Conservation (phyloP, 1,140 invertebrate species). For the Drosophila repleta region DNA sequence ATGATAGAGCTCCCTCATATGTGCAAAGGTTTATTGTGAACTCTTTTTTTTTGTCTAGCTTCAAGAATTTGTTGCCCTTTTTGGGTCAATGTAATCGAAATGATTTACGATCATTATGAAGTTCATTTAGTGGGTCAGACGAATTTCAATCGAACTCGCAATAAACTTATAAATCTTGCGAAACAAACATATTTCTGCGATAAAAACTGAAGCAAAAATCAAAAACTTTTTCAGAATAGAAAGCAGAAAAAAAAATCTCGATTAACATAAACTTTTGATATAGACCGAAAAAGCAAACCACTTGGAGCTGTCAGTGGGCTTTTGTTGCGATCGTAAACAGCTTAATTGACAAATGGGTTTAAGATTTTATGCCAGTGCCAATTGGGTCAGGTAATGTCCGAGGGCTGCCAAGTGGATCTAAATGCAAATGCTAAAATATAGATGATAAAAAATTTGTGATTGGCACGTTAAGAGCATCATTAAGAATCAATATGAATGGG, state of each 20-base stretch:
- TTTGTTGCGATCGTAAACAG: constrained; percentile 32
- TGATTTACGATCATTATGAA: constrained; percentile 11
- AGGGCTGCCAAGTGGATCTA: constrained; percentile 41
- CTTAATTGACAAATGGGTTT: constrained; percentile 68
- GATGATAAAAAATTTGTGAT: constrained; percentile 64
- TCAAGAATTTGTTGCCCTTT: background rate
- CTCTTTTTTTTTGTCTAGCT: background rate
- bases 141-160: constrained; percentile 31
- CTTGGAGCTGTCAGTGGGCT: constrained; percentile 42
- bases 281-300: constrained; percentile 13
- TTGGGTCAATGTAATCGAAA: constrained; percentile 19
- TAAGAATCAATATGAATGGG: constrained; percentile 42
- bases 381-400: constrained; percentile 60
- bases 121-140: constrained; percentile 35
- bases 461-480: constrained; percentile 58
- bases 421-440: constrained; percentile 53
- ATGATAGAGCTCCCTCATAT: constrained; percentile 6
- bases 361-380: constrained; percentile 22
- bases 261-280: constrained; percentile 60
- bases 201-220: constrained; percentile 14
- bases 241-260: constrained; percentile 41
- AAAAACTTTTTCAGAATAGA: constrained; percentile 31
- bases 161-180: constrained; percentile 55
- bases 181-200: constrained; percentile 30
- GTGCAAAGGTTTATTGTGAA: background rate